Evolutionary conservation across 2,888 invertebrate genomes (phyloP).

Genomic region (Eudemis profundana): DNA sequence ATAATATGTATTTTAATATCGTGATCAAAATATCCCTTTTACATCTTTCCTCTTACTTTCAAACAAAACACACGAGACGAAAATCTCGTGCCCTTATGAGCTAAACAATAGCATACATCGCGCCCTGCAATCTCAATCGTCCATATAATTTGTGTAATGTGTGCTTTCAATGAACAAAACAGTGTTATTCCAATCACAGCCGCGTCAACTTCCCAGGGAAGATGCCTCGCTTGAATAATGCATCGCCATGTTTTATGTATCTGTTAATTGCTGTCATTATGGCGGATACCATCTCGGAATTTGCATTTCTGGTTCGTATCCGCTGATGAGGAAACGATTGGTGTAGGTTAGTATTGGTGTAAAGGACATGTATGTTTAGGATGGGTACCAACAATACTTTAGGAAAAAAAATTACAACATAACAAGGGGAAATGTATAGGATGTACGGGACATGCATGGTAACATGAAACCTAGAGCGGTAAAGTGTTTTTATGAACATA

Average conservation of each 20-base stretch:
- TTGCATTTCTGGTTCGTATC: slow-evolving; percentile 35
- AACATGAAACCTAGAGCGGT: no score
- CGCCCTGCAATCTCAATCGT: slow-evolving; percentile 8
- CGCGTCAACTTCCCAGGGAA: slow-evolving; percentile 38
- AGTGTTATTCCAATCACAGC: slow-evolving; percentile 12
- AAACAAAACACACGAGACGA: background rate
- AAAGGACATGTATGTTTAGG: background rate
- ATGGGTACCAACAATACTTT: no score
- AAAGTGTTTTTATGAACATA: no score
- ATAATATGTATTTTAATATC: no score
- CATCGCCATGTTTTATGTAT: slow-evolving; percentile 35
- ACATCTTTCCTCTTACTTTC: no score
- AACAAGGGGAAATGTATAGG: no score
- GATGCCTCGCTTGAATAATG: slow-evolving; percentile 2
- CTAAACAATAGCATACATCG: slow-evolving; percentile 2
- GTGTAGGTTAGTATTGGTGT: background rate
- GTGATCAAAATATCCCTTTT: no score
- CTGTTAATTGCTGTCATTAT: slow-evolving; percentile 33
- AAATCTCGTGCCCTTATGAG: background rate
- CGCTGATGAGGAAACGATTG: background rate
- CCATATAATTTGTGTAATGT: slow-evolving; percentile 22
- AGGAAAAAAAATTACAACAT: no score
- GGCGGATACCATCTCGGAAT: slow-evolving; percentile 29
- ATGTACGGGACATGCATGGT: no score
- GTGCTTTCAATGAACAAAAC: slow-evolving; percentile 16